phyloP scores from a whole-genome alignment of 2,888 invertebrate genomes.

The Drosophila paramelanica region DNA sequence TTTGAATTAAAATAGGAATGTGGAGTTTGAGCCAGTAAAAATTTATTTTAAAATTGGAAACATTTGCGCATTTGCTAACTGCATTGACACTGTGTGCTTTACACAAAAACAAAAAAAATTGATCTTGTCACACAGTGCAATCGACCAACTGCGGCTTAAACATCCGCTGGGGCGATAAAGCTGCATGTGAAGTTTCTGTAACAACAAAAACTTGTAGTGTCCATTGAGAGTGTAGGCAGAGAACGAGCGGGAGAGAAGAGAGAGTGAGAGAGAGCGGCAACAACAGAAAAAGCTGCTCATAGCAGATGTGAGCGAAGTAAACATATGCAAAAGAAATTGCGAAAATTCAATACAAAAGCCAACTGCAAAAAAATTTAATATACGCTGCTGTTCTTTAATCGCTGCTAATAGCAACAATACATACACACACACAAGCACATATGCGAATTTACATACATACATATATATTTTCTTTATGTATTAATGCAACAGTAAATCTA shows the following conservation, averaged over 20 bases:
- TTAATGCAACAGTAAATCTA: conserved; percentile 45
- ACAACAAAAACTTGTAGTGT: conserved; percentile 27
- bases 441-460: not conserved
- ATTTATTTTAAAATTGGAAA: conserved; percentile 11
- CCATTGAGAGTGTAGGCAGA: conserved; percentile 24
- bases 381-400: conserved; percentile 12
- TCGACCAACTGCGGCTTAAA: conserved; percentile 21
- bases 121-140: conserved; percentile 55
- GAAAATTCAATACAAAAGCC: conserved; percentile 51
- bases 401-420: conserved; percentile 36
- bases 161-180: conserved; percentile 25
- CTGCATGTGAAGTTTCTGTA: conserved; percentile 21
- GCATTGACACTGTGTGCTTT: not conserved
- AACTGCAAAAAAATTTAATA: conserved; percentile 24
- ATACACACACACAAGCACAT: conserved; percentile 2
- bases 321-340: conserved; percentile 64
- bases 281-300: conserved; percentile 33
- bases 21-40: conserved; percentile 6
- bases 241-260: conserved; percentile 14
- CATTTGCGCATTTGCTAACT: not conserved
- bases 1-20: conserved; percentile 17
- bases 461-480: conserved; percentile 5
- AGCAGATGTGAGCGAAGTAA: conserved; percentile 37
- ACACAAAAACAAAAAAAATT: conserved; percentile 10
- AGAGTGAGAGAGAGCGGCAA: conserved; percentile 26